A percentile compares a stretch with the other conserved stretches of the same genome.
These are phyloP conservation scores for Pao palembangensis DNA, from an alignment of 2,113 vertebrate species.

Conservation along the genomic window DNA sequence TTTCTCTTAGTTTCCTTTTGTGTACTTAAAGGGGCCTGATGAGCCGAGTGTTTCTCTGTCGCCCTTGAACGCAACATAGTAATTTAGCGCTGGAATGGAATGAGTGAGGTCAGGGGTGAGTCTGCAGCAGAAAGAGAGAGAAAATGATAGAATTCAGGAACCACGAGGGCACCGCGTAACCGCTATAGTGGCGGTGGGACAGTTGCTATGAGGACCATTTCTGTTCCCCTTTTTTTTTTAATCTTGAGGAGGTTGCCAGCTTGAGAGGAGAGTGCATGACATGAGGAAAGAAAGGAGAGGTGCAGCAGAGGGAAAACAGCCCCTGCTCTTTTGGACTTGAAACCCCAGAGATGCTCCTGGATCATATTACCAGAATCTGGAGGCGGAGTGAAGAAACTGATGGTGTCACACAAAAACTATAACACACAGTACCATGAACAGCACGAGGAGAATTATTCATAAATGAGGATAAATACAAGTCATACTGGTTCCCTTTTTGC, in stretches of 20 bases:
- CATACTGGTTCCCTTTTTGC: not conserved
- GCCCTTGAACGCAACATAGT: slow-evolving; percentile 45
- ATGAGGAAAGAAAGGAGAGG: slow-evolving; percentile 54
- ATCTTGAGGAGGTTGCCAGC: slow-evolving; percentile 29
- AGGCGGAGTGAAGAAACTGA: slow-evolving; percentile 62
- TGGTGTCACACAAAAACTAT: slow-evolving; percentile 48
- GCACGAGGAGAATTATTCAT: too few relatives aligned
- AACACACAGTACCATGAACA: too few relatives aligned
- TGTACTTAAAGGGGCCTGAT: slow-evolving; percentile 22
- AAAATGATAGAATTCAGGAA: slow-evolving; percentile 14
- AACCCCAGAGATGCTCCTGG: slow-evolving; percentile 70
- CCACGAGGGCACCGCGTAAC: not conserved
- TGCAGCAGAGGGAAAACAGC: slow-evolving; percentile 71
- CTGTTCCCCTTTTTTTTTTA: slow-evolving; percentile 15
- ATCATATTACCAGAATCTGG: slow-evolving; percentile 74
- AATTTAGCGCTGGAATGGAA: slow-evolving; percentile 64
- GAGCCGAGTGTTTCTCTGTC: slow-evolving; percentile 29
- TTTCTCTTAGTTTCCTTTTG: slow-evolving; percentile 7
- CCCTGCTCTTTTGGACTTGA: slow-evolving; percentile 72
- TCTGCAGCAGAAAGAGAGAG: slow-evolving; percentile 34
- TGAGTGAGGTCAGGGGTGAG: slow-evolving; percentile 68
- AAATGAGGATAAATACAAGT: not conserved
- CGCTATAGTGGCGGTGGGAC: too few relatives aligned
- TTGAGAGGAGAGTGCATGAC: slow-evolving; percentile 45
- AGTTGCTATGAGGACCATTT: too few relatives aligned